These are phyloP conservation scores for Manis pentadactyla DNA, from an alignment of 2,797 vertebrate genomes.

Conservation along the genomic window DNA sequence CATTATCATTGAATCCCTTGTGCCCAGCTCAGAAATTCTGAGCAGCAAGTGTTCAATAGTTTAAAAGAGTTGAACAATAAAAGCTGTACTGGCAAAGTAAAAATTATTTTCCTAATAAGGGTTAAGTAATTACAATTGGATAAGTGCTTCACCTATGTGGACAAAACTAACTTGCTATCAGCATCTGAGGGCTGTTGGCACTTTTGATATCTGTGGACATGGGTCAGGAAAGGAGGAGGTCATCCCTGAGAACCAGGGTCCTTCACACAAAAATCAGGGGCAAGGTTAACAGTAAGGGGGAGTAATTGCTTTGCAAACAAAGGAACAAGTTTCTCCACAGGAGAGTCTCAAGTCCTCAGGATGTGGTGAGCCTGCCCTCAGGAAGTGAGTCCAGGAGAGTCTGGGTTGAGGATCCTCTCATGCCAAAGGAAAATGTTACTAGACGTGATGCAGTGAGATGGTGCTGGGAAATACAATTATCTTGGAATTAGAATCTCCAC, in stretches of 20 bases:
- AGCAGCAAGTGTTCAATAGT: not conserved
- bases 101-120: not conserved
- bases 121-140: not conserved
- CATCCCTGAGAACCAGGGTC: not conserved
- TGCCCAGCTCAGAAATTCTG: not conserved
- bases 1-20: not conserved
- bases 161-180: not conserved
- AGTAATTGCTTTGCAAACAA: not conserved
- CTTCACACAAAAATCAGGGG: not conserved
- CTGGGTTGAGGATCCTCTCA: not conserved
- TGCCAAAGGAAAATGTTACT: not conserved
- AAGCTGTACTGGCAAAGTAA: not conserved
- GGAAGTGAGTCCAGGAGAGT: not conserved
- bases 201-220: not conserved
- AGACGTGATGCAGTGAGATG: not conserved
- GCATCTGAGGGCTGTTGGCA: not conserved
- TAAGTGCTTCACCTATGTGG: not conserved
- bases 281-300: too few species aligned
- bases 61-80: not conserved
- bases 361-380: not conserved
- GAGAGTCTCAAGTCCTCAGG: not conserved
- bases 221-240: not conserved
- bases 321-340: not conserved
- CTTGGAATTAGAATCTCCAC: not conserved
- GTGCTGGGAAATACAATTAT: not conserved